A percentile compares a stretch with the other conserved stretches of the same genome.
These are phyloP conservation scores for Aporophyla nigra DNA, from an alignment of 2,888 invertebrate species.

Conservation along the genomic window DNA sequence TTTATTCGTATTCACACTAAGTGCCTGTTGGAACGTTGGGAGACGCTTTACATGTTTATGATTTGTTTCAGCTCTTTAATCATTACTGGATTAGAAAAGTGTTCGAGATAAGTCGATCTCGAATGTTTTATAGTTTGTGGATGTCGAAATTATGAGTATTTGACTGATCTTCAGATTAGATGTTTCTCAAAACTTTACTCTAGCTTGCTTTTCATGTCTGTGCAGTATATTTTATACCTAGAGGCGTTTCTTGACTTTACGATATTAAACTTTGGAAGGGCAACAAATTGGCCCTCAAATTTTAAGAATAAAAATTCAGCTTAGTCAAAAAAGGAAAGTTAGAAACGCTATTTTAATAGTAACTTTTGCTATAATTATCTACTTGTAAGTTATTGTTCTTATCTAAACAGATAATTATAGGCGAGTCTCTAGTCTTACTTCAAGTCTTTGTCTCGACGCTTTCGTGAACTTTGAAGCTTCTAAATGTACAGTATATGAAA, in stretches of 20 bases:
- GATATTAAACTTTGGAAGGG: constrained; percentile 1
- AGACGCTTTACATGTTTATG: constrained; percentile 56
- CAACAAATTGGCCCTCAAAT: background rate
- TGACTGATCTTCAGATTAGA: constrained; percentile 84
- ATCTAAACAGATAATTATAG: constrained; percentile 35
- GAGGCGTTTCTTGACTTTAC: constrained; percentile 40
- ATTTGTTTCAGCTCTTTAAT: constrained; percentile 29
- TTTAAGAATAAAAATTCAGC: constrained; percentile 18
- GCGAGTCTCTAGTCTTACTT: constrained; percentile 53
- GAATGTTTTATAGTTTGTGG: constrained; percentile 45
- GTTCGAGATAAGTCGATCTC: background rate
- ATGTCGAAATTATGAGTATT: constrained; percentile 63
- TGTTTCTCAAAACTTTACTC: constrained; percentile 69
- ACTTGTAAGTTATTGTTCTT: constrained; percentile 28
- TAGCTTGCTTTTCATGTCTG: constrained; percentile 74
- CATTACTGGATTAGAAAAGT: constrained; percentile 23
- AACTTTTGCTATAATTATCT: constrained; percentile 47
- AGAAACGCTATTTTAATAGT: constrained; percentile 56
- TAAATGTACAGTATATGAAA: constrained; percentile 78
- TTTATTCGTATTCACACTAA: constrained; percentile 71
- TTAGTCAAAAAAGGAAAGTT: constrained; percentile 28
- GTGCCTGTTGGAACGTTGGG: constrained; percentile 73
- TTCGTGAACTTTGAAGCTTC: constrained; percentile 78
- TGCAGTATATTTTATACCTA: constrained; percentile 46
- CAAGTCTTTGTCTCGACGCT: constrained; percentile 74